phyloP scores from a whole-genome alignment of 2,797 vertebrate species.

The Etheostoma perlongum region DNA sequence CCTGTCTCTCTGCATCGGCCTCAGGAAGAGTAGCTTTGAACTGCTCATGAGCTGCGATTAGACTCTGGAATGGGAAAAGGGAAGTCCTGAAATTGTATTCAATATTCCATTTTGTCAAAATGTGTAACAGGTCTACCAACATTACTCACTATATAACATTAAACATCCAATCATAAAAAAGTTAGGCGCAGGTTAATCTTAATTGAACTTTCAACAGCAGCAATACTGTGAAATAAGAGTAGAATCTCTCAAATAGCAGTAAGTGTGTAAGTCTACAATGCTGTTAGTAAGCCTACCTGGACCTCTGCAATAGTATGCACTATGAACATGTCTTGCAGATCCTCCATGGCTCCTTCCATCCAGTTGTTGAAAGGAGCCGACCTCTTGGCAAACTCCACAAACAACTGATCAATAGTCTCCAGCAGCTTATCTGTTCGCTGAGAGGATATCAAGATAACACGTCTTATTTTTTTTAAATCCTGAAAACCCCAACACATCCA shows the following conservation, averaged over 20 bases:
- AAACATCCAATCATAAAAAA: neutral
- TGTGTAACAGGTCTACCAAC: conserved; percentile 1
- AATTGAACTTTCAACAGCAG: neutral
- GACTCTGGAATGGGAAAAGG: conserved; percentile 83
- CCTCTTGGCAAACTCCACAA: conserved; percentile 96
- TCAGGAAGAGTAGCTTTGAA: conserved; percentile 98
- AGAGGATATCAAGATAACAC: conserved; percentile 36
- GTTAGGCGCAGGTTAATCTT: neutral
- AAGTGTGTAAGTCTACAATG: neutral
- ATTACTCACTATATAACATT: neutral
- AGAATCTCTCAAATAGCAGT: neutral
- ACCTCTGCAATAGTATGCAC: conserved; percentile 96
- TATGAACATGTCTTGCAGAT: conserved; percentile 98
- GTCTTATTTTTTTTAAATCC: conserved; percentile 21
- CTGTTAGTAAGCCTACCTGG: conserved; percentile 83
- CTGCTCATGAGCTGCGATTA: conserved; percentile 96
- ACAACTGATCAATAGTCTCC: conserved; percentile 97
- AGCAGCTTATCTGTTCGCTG: conserved; percentile 96
- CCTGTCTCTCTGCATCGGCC: conserved; percentile 95
- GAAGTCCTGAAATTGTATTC: conserved; percentile 26
- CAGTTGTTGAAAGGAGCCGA: conserved; percentile 98
- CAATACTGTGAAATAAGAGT: conserved; percentile 3
- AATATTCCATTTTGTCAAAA: conserved; percentile 29
- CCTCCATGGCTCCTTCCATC: conserved; percentile 99
- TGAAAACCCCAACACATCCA: conserved; percentile 15